These are phyloP conservation scores for Conus betulinus DNA, from an alignment of 1,140 invertebrate genomes.

Conservation along the genomic window DNA sequence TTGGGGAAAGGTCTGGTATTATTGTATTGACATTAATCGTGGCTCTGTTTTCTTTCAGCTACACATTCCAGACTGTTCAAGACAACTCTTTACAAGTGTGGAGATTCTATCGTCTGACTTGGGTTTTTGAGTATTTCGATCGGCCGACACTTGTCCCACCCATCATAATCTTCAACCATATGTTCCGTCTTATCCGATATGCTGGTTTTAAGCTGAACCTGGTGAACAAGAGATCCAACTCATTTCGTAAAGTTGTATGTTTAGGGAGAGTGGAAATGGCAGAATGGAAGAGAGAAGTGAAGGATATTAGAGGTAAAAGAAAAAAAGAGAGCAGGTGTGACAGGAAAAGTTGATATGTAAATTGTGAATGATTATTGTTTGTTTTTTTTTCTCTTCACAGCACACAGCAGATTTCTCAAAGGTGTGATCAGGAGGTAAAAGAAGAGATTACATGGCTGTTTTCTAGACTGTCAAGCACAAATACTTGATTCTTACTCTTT, in stretches of 20 bases:
- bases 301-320: background rate
- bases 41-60: constrained; percentile 59
- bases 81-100: constrained; percentile 73
- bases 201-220: constrained; percentile 27
- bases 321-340: too few relatives aligned
- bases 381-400: too few relatives aligned
- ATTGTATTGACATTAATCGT: too few relatives aligned
- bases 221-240: constrained; percentile 52
- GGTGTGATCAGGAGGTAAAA: too few relatives aligned
- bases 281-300: background rate
- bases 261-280: background rate
- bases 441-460: too few relatives aligned
- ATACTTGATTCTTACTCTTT: too few relatives aligned
- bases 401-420: too few relatives aligned
- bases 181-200: constrained; percentile 54
- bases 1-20: too few relatives aligned
- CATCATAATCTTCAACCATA: constrained; percentile 73
- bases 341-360: too few relatives aligned
- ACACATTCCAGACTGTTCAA: constrained; percentile 73
- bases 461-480: too few relatives aligned
- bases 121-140: constrained; percentile 75
- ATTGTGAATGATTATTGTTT: too few relatives aligned
- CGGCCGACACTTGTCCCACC: constrained; percentile 75
- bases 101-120: constrained; percentile 75
- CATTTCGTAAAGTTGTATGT: constrained; percentile 67